Evolutionary conservation across 2,113 vertebrate species (phyloP).

Genomic region (Trinectes maculatus): DNA sequence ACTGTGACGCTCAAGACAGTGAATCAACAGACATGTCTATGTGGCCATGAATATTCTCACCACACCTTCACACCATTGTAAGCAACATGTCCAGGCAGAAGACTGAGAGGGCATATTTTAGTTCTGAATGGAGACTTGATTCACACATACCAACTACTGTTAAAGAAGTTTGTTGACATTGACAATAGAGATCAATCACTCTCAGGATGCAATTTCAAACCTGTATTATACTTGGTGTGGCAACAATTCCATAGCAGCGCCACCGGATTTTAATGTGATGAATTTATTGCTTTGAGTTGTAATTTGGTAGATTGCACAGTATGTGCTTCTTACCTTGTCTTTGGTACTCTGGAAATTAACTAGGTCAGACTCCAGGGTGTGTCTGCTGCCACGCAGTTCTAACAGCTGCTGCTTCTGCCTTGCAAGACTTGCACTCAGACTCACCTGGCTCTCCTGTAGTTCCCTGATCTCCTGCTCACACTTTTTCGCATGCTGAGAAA

Average conservation of each 20-base stretch:
- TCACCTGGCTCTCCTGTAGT: conserved; percentile 74
- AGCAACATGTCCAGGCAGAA: background rate
- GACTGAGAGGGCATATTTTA: background rate
- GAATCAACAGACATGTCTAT: background rate
- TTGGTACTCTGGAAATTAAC: conserved; percentile 79
- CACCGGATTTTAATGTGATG: no score
- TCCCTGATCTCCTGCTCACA: conserved; percentile 72
- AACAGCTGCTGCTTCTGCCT: conserved; percentile 78
- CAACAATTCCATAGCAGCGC: no score
- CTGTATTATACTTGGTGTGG: no score
- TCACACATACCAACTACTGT: background rate
- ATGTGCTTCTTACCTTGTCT: conserved; percentile 74
- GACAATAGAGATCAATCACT: no score
- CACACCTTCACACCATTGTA: background rate
- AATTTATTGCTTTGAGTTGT: no score
- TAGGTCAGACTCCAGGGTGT: conserved; percentile 38
- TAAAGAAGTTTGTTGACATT: no score
- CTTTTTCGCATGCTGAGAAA: conserved; percentile 78
- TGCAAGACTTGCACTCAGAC: conserved; percentile 58
- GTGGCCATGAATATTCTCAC: background rate
- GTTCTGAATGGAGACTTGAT: background rate
- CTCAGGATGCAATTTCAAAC: no score
- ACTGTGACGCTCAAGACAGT: background rate
- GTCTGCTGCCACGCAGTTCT: conserved; percentile 37
- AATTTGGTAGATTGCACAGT: background rate